Conservation (phyloP, 2,113 vertebrate genomes). For the Symphodus melops region DNA sequence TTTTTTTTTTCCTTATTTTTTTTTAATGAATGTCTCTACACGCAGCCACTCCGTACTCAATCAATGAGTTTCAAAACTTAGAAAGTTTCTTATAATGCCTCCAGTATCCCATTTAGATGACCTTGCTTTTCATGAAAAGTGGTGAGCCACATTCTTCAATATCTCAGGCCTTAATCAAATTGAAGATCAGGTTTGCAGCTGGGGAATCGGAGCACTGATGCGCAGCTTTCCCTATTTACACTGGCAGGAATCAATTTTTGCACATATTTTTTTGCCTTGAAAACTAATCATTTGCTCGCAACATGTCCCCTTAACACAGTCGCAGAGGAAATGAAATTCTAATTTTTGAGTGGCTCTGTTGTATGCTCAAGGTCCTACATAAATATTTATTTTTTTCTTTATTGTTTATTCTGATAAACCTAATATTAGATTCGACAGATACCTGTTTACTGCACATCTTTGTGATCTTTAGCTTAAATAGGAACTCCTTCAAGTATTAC, state of each 20-base stretch:
- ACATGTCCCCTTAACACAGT: background rate
- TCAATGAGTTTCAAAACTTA: slow-evolving; percentile 40
- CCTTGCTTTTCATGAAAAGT: slow-evolving; percentile 23
- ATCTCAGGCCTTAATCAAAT: slow-evolving; percentile 45
- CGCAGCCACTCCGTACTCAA: slow-evolving; percentile 8
- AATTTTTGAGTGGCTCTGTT: background rate
- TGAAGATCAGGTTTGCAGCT: slow-evolving; percentile 8
- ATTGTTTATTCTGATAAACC: slow-evolving; percentile 2
- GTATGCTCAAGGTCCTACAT: background rate
- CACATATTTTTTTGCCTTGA: slow-evolving; percentile 18
- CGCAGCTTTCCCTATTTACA: slow-evolving; percentile 21
- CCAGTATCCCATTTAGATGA: slow-evolving; percentile 31
- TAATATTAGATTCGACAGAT: background rate
- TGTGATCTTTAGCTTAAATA: too few relatives aligned
- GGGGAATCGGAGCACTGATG: slow-evolving; percentile 9
- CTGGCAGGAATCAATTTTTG: slow-evolving; percentile 16
- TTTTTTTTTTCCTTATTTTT: slow-evolving; percentile 5
- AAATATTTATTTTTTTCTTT: background rate
- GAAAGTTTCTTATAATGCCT: slow-evolving; percentile 29
- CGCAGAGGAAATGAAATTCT: slow-evolving; percentile 14
- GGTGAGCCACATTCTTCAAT: background rate
- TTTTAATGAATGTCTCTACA: slow-evolving; percentile 21
- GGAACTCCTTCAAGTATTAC: too few relatives aligned
- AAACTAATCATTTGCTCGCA: slow-evolving; percentile 34
- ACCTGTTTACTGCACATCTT: background rate